These are phyloP conservation scores for Triplophysa siluroides DNA, from an alignment of 2,113 vertebrate species.

Conservation along the genomic window DNA sequence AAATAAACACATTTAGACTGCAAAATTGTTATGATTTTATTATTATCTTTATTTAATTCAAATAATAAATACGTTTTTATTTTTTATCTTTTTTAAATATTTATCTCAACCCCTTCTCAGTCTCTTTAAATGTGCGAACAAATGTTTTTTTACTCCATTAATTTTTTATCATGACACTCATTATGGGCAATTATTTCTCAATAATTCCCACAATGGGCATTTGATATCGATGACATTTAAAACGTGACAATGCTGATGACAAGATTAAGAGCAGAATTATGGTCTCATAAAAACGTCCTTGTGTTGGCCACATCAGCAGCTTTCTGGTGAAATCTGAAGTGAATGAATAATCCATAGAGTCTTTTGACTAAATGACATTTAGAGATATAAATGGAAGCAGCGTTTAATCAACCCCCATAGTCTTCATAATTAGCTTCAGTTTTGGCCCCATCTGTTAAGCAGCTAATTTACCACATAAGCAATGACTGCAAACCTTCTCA, in stretches of 20 bases:
- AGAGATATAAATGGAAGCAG: constrained; percentile 1
- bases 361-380: constrained; percentile 5
- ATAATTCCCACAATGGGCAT: constrained; percentile 21
- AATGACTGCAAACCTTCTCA: constrained; percentile 17
- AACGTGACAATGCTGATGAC: constrained; percentile 18
- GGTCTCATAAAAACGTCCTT: constrained; percentile 35
- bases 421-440: constrained; percentile 22
- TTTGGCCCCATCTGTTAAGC: constrained; percentile 10
- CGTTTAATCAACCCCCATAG: neutral
- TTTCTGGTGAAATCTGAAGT: constrained; percentile 31
- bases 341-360: constrained; percentile 24
- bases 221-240: constrained; percentile 17
- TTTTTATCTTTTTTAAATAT: no score
- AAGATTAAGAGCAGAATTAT: constrained; percentile 32
- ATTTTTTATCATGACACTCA: neutral
- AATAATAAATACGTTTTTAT: no score
- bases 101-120: neutral
- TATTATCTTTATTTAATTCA: no score
- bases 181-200: constrained; percentile 2
- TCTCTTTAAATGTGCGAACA: neutral
- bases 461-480: constrained; percentile 10
- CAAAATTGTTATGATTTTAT: no score
- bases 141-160: neutral
- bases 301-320: constrained; percentile 34
- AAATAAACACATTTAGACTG: no score